Evolutionary conservation across 2,888 invertebrate species (phyloP).

Genomic region (Limnephilus auricula): DNA sequence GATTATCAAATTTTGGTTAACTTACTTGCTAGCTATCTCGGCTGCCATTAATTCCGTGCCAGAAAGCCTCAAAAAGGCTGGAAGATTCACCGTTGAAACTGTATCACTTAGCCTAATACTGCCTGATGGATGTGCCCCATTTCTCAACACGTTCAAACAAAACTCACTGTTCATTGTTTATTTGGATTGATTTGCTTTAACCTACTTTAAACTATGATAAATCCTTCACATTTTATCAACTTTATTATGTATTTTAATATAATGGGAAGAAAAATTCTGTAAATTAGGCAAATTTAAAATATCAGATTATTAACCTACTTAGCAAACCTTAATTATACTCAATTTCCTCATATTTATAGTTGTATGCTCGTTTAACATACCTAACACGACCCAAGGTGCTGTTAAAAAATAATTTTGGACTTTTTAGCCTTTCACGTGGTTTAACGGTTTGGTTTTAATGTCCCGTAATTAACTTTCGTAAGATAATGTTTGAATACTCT

Average conservation of each 20-base stretch:
- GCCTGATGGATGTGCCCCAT: constrained; percentile 45
- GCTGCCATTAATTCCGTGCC: constrained; percentile 22
- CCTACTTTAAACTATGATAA: background rate
- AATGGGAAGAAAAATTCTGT: background rate
- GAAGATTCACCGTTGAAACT: background rate
- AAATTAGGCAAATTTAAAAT: background rate
- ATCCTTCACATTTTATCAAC: background rate
- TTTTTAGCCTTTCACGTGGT: too few relatives aligned
- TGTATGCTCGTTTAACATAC: too few relatives aligned
- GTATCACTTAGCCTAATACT: constrained; percentile 49
- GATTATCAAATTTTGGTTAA: constrained; percentile 47
- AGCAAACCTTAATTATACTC: background rate
- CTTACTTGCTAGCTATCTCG: constrained; percentile 19
- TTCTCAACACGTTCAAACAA: constrained; percentile 40
- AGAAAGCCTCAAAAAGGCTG: constrained; percentile 5
- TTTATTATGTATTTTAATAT: background rate
- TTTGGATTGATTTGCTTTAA: background rate
- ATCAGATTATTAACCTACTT: background rate
- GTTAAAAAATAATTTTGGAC: too few relatives aligned
- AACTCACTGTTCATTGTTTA: constrained; percentile 29
- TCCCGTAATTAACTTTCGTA: too few relatives aligned
- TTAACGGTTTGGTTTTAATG: too few relatives aligned
- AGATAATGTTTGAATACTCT: too few relatives aligned
- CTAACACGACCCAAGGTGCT: too few relatives aligned
- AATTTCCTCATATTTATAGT: background rate